Evolutionary conservation across 2,888 invertebrate genomes (phyloP).

Genomic region (Tenodera sinensis): DNA sequence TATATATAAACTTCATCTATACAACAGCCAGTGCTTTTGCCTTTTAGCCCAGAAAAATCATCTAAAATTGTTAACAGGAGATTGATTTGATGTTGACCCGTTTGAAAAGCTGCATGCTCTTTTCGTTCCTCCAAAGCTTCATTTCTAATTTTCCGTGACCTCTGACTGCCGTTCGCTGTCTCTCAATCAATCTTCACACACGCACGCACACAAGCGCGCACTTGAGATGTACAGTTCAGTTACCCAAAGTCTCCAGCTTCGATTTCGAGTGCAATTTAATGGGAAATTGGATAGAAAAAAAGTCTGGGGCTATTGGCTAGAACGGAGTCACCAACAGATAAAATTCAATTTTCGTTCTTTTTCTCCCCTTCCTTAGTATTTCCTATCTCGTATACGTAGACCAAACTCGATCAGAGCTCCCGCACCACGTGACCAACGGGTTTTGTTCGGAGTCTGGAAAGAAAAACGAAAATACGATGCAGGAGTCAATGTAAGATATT

Average conservation of each 20-base stretch:
- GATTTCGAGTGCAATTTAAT: conserved; percentile 14
- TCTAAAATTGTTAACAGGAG: too few relatives aligned
- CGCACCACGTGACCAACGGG: neutral
- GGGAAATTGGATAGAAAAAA: conserved; percentile 23
- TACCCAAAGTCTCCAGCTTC: neutral
- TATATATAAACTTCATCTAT: too few relatives aligned
- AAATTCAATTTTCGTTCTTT: conserved; percentile 27
- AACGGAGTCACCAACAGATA: conserved; percentile 21
- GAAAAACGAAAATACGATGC: neutral
- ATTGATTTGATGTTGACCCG: too few relatives aligned
- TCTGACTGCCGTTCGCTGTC: neutral
- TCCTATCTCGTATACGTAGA: neutral
- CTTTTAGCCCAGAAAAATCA: too few relatives aligned
- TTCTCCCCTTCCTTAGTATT: conserved; percentile 15
- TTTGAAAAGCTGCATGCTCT: too few relatives aligned
- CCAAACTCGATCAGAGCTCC: conserved; percentile 16
- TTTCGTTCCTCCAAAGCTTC: neutral
- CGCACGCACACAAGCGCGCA: neutral
- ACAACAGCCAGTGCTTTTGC: too few relatives aligned
- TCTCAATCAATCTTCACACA: neutral
- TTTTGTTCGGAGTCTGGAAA: neutral
- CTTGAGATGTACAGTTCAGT: neutral
- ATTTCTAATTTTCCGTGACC: neutral
- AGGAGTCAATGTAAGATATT: neutral
- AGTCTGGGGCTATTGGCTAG: conserved; percentile 14